Evolutionary conservation across 2,888 invertebrate genomes (phyloP).

Genomic region (Pteria penguin): DNA sequence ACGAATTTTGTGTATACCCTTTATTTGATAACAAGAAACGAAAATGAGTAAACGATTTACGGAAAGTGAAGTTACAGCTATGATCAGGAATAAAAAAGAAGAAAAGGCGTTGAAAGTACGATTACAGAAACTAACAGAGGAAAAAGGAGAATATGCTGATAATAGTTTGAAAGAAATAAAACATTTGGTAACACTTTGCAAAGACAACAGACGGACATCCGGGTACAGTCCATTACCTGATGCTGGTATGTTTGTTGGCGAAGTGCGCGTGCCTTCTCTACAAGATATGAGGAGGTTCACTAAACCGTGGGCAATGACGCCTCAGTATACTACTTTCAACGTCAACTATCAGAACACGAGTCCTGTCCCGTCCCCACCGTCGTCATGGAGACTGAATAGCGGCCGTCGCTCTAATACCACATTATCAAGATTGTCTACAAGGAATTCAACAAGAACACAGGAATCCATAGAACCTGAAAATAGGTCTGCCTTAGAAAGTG

Average conservation of each 20-base stretch:
- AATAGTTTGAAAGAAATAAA: constrained; percentile 45
- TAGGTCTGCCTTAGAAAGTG: too few relatives aligned
- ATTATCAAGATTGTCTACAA: not conserved
- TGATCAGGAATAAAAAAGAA: constrained; percentile 57
- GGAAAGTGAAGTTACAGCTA: constrained; percentile 58
- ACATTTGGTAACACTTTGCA: constrained; percentile 43
- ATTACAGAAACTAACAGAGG: constrained; percentile 47
- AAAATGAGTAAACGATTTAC: constrained; percentile 47
- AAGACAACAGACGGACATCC: constrained; percentile 48
- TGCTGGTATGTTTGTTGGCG: not conserved
- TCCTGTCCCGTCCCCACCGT: not conserved
- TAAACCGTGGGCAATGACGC: constrained; percentile 63
- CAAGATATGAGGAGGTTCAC: constrained; percentile 38
- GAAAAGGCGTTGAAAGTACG: constrained; percentile 47
- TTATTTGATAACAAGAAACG: not conserved
- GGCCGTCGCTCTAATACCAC: not conserved
- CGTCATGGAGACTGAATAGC: not conserved
- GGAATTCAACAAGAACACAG: too few relatives aligned
- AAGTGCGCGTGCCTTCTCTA: constrained; percentile 5
- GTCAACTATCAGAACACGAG: constrained; percentile 52
- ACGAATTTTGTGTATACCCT: not conserved
- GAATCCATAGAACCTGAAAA: too few relatives aligned
- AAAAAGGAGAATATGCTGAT: constrained; percentile 48
- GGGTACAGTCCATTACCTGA: constrained; percentile 49
- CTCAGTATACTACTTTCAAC: constrained; percentile 58